Base-by-base conservation (phyloP, 1,140 invertebrate species). In the Battus philenor region DNA sequence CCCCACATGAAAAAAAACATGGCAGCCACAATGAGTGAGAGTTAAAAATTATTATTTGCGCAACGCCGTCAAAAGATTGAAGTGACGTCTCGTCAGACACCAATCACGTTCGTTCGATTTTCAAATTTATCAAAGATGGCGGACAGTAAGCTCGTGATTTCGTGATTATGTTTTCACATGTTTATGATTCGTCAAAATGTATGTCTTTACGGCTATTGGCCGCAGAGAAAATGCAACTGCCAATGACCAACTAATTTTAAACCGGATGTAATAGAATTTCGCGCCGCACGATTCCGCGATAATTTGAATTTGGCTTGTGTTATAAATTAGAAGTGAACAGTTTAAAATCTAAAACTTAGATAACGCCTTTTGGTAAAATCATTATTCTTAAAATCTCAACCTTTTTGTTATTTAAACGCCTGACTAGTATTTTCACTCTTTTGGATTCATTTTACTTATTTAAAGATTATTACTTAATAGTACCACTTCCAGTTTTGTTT, bases 1-100 rank as follows among this genome's bases (percentile, higher is more conserved):
- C 75, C 76, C 78, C 75, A 77, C 73, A 80, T 79, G 76, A 85
- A 82, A 85, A 78, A 85, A 82, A 85, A 85, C 81, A 85, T 85
- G 81, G 81, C 81, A 85, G 78, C 74, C 77, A 63, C 67, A 70
- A 68, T 61, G 65, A 79, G 74, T 77, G 77, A 80, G 77, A 85
- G 78, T 85, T 66, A 72, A 80, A 81, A 80, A 74, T 67, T 69
- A 73, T 65, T 73, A 72, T 79, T 81, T 82, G 78, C 78, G 78
- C 78, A 82, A 76, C 78, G 71, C 72, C 76, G 80, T 81, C 78
- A 84, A 74, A 75, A 68, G 64, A 76, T 62, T 65, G 44, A 44
- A 69, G 64, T 77, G 78, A 83, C 76, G 74, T 80, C 59, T 73
- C 44, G 11, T 54, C 67, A 62, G 68, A 43, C 47, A 75, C 81